Base-by-base conservation (phyloP, 2,888 invertebrate species). In the Ichneumoninae sp. region DNA sequence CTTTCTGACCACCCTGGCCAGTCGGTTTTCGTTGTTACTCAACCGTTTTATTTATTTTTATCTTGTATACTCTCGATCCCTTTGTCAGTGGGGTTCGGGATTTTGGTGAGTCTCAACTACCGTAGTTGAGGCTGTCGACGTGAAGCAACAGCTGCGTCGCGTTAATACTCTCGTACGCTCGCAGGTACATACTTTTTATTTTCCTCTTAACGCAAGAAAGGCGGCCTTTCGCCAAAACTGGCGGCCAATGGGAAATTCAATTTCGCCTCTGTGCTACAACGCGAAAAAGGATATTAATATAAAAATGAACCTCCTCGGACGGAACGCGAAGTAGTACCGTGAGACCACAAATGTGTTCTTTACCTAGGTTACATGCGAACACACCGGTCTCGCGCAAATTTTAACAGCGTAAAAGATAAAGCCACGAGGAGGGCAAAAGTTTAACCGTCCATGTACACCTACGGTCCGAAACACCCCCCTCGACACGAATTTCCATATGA, bases 181-280 rank as follows among this genome's bases (percentile, higher is more conserved):
- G 57, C 44, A 30, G 57, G 30, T 30, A 57, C 26, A 57, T 7
- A 60, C 72, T 26, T 13, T 72, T 72, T 44, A 75, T 47, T 69
- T 71, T 75, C 69, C 62, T 52, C 47, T 19, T 57, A 13, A 26
- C 22, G 3, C 10, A 26, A 19, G 8, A 26, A 26, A 57, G n/a
- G 10, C 40, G 1, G 71, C 72, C 40, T 74, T 82, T 74, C 60
- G 71, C 60, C 69, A 65, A 44, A 78, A 66, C 52, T 54, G 22
- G 47, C 85, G 54, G 54, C 60, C 22, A 65, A n/a, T 26, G 60
- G 69, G 44, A 82, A 84, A 85, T 83, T 85, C 80, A 83, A 85
- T 85, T 85, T 85, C 83, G 70, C 80, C 69, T 65, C 57, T 40
- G 62, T 68, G 70, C 54, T 33, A 30, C 22, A 54, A 66, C 62